A percentile compares a stretch with the other conserved stretches of the same genome.
Conservation (phyloP, 2,888 invertebrate species). For the Diplolepis rosae region DNA sequence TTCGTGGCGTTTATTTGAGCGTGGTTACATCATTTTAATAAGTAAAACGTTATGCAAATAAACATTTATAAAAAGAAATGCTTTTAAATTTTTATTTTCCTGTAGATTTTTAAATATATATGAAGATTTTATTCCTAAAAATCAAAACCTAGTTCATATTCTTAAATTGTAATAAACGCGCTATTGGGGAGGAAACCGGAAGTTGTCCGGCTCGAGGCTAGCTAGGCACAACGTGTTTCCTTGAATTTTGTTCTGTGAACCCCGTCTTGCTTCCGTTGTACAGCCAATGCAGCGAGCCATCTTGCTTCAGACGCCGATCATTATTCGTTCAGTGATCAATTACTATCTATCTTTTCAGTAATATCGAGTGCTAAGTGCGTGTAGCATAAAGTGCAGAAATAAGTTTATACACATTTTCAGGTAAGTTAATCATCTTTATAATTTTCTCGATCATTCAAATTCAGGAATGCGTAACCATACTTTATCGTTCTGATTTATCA, state of each 20-base stretch:
- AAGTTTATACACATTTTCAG: conserved; percentile 44
- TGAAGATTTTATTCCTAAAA: too few relatives aligned
- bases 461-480: conserved; percentile 22
- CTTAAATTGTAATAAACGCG: background rate
- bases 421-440: conserved; percentile 44
- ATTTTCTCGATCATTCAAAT: conserved; percentile 28
- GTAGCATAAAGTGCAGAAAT: conserved; percentile 34
- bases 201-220: conserved; percentile 52
- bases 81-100: too few relatives aligned
- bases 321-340: conserved; percentile 50
- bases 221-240: conserved; percentile 30
- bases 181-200: conserved; percentile 32
- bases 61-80: too few relatives aligned
- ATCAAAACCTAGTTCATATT: too few relatives aligned
- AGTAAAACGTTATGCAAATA: too few relatives aligned
- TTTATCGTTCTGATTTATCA: background rate
- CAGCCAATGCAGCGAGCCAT: conserved; percentile 55
- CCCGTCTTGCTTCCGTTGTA: conserved; percentile 64
- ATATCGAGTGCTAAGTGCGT: background rate
- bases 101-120: too few relatives aligned
- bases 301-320: conserved; percentile 59
- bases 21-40: too few relatives aligned
- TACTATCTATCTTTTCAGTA: conserved; percentile 45
- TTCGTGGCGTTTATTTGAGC: too few relatives aligned
- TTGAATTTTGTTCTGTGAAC: conserved; percentile 49